Base-by-base conservation (phyloP, 2,888 invertebrate species). In the Hirtodrosophila histrioides region DNA sequence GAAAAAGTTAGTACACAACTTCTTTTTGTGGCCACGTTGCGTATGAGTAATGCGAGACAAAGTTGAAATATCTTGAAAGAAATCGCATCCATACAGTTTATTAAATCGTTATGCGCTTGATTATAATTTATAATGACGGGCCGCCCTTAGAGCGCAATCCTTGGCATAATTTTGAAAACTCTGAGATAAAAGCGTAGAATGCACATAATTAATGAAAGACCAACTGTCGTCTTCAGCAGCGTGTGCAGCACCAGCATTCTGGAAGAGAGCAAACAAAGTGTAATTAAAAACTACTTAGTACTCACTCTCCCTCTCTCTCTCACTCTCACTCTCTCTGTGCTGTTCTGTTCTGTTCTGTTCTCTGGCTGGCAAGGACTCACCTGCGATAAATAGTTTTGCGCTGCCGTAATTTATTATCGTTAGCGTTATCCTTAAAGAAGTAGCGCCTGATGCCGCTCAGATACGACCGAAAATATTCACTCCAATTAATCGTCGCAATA, bases 401-500 rank as follows among this genome's bases (percentile, higher is more conserved):
- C 71, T 90, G 82, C 67, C 88, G 80, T 82, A 90, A 86, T 88
- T 90, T 88, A 62, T 80, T 80, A 78, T 89, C 86, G 72, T 80
- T 84, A 79, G 95, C 95, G 49, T 78, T 89, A 83, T 96, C 96
- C 88, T 95, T 95, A 74, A 95, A 92, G 77, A 95, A 92, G 90
- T 94, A 95, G 65, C 93, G 91, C 76, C 95, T 93, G 56, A 95
- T 93, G 39, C 96, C 96, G 79, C 93, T 93, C 45, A 95, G 92
- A 89, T 95, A 95, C 57, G 92, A 93, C 69, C 92, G 92, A 84
- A 95, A 93, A 89, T 95, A 96, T 49, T 92, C 90, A 44, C 92
- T 90, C 96, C 96, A 96, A 88, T 95, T 92, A 65, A 96, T 93
- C 51, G 93, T 92, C 33, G 92, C 92, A 64, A 95, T 93, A 87